Conservation (phyloP, 2,888 invertebrate species). For the Idaea biselata region DNA sequence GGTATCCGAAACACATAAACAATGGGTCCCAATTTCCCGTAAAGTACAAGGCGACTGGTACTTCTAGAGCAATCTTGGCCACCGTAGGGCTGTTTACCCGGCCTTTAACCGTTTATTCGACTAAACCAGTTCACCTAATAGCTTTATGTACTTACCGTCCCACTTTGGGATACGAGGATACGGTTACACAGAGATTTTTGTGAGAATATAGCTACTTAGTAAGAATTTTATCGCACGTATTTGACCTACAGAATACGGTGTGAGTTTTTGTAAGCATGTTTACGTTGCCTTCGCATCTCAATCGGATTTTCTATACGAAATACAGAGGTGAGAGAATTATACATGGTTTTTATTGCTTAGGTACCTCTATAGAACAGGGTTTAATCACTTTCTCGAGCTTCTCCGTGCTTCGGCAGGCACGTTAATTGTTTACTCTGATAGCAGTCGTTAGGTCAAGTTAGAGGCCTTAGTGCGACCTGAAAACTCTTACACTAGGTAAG, state of each 20-base stretch:
- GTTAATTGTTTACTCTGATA: too few relatives aligned
- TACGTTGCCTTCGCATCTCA: background rate
- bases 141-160: background rate
- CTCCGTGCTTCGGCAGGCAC: too few relatives aligned
- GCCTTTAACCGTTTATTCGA: constrained; percentile 16
- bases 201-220: background rate
- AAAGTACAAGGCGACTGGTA: constrained; percentile 26
- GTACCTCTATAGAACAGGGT: too few relatives aligned
- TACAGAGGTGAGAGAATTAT: background rate
- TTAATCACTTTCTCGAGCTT: too few relatives aligned
- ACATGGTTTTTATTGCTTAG: too few relatives aligned
- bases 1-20: constrained; percentile 55
- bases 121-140: constrained; percentile 3
- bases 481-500: too few relatives aligned
- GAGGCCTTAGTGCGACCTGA: too few relatives aligned
- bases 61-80: constrained; percentile 28
- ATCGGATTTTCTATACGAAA: background rate
- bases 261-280: background rate
- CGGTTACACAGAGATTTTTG: constrained; percentile 1
- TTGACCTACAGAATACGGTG: background rate
- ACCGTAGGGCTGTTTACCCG: constrained; percentile 19
- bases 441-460: too few relatives aligned
- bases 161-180: background rate
- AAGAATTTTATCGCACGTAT: background rate
- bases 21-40: constrained; percentile 55